Evolutionary conservation across 2,888 invertebrate species (phyloP).

Genomic region (Oscheius sp.): DNA sequence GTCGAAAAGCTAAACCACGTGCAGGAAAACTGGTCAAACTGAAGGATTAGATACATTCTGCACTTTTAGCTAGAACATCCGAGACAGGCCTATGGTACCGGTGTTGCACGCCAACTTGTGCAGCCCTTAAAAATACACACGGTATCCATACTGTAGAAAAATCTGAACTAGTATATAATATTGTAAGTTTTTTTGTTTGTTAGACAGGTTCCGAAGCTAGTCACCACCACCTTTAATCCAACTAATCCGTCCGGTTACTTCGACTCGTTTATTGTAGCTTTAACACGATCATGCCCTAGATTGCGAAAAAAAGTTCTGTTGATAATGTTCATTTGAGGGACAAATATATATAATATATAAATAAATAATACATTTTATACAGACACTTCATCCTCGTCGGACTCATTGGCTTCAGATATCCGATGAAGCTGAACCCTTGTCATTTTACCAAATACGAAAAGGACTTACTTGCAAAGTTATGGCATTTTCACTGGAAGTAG

Average conservation of each 20-base stretch:
- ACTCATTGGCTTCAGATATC: conserved; percentile 32
- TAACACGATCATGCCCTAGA: conserved; percentile 32
- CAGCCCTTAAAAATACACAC: too few relatives aligned
- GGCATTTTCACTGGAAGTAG: conserved; percentile 27
- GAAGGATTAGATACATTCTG: too few relatives aligned
- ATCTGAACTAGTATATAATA: too few relatives aligned
- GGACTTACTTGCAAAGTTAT: conserved; percentile 9
- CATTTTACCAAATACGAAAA: background rate
- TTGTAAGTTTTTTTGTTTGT: background rate
- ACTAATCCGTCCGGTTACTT: conserved; percentile 12
- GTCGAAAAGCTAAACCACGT: background rate
- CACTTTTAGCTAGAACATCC: too few relatives aligned
- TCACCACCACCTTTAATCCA: conserved; percentile 27
- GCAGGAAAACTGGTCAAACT: too few relatives aligned
- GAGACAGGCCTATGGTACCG: too few relatives aligned
- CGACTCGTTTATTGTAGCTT: conserved; percentile 28
- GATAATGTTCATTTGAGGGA: conserved; percentile 16
- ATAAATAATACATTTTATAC: conserved; percentile 2
- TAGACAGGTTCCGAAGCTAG: conserved; percentile 12
- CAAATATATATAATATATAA: background rate
- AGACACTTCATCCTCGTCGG: conserved; percentile 30
- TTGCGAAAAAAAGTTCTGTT: conserved; percentile 27
- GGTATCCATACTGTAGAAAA: too few relatives aligned
- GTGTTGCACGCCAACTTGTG: too few relatives aligned
- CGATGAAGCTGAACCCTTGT: background rate